Evolutionary conservation across 2,113 vertebrate species (phyloP).

Genomic region (Azemiops feae): DNA sequence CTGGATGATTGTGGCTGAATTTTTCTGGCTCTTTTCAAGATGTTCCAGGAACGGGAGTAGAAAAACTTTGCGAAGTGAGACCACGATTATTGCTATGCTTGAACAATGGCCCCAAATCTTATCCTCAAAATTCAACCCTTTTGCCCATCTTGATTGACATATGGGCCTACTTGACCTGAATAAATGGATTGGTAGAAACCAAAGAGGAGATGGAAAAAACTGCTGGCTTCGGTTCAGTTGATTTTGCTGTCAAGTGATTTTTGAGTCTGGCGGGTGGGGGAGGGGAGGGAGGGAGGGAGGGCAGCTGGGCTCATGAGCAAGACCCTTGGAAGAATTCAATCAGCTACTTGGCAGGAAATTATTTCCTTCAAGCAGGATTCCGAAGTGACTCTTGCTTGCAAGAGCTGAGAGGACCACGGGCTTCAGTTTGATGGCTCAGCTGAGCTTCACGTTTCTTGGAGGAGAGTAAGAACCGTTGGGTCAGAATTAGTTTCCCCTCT

Average conservation of each 20-base stretch:
- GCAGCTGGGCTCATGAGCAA: conserved; percentile 23
- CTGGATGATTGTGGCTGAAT: neutral
- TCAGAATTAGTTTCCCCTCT: neutral
- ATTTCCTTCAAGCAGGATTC: conserved; percentile 34
- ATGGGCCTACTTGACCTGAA: neutral
- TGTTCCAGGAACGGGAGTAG: neutral
- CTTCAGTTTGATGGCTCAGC: neutral
- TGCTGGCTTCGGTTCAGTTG: conserved; percentile 17
- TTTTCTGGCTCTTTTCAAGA: neutral
- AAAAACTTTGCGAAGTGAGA: neutral
- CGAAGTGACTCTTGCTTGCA: neutral
- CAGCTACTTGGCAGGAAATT: conserved; percentile 25
- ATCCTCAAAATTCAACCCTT: no score
- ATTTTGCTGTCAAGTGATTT: conserved; percentile 41
- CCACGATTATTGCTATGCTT: neutral
- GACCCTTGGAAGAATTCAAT: conserved; percentile 45
- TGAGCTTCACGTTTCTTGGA: neutral
- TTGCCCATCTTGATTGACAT: neutral
- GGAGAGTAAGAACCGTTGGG: neutral
- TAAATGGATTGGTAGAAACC: conserved; percentile 4
- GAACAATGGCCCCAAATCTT: no score
- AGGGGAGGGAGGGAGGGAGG: conserved; percentile 50
- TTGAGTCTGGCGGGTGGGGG: conserved; percentile 51
- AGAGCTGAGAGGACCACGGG: neutral
- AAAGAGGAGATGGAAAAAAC: neutral